Evolutionary conservation across 2,113 vertebrate genomes (phyloP).

Genomic region (Ifrita kowaldi): DNA sequence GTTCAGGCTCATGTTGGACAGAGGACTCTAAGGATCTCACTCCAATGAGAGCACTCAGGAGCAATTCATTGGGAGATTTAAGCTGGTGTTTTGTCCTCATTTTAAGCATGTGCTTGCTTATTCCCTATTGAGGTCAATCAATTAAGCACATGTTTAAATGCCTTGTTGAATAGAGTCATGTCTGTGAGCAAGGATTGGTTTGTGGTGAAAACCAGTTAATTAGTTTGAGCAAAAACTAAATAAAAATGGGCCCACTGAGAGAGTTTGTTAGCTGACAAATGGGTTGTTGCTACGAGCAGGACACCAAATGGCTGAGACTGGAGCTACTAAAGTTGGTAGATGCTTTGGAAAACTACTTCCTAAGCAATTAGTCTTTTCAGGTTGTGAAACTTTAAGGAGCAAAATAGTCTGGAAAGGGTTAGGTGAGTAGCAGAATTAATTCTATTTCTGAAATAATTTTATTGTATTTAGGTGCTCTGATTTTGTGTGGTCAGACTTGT

Average conservation of each 20-base stretch:
- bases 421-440: not conserved
- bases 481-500: not conserved
- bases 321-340: not conserved
- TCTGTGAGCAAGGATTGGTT: not conserved
- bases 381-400: not conserved
- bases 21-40: not conserved
- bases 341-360: not conserved
- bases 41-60: not conserved
- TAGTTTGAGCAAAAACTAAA: not conserved
- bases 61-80: not conserved
- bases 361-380: not conserved
- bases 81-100: not conserved
- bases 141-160: constrained; percentile 19
- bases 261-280: constrained; percentile 2
- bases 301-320: not conserved
- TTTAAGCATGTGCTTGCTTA: not conserved
- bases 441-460: not conserved
- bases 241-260: not conserved
- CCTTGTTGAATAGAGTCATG: not conserved
- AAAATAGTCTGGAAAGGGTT: not conserved
- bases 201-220: constrained; percentile 1
- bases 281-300: not conserved
- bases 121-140: not conserved
- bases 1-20: not conserved
- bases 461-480: not conserved